Evolutionary conservation across 2,113 vertebrate genomes (phyloP), one percentile per base, ranked within the genome.

Genomic region (Vulpes vulpes): DNA sequence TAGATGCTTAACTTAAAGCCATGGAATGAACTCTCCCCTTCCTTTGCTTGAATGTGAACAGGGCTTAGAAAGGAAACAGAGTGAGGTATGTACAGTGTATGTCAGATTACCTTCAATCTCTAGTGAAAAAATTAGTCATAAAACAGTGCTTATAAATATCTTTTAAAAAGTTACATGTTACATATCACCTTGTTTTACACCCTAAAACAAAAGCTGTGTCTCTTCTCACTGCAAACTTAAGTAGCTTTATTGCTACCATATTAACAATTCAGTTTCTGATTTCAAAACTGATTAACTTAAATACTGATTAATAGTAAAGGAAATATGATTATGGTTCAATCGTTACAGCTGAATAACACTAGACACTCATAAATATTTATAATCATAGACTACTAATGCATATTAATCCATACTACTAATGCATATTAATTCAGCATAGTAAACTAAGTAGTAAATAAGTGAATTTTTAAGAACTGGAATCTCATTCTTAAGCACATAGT

Each of bases 31-130:
- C 89, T 80, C 19, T 65, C 22, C 5, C 32, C 79, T 2, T 81
- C 25, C 51, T 69, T 92, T 59, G 82, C 20, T 83, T 95, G 19
- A 93, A 88, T 71, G 64, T 32, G 57, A 84, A 89, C 27, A 89
- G 6, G 35, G 27, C 79, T 92, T 80, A 22, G 67, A 85, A 87
- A 83, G 49, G 43, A 89, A 73, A 89, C n/a, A 86, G 19, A 87
- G 2, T 67, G 12, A 51, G 4, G 5, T 27, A 92, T n/a, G 23
- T 30, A 89, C 43, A 38, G 11, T 19, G 86, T 90, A 87, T 35
- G 16, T 60, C 8, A 67, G 57, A 74, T 71, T 86, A 87, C 12
- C 62, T 87, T 20, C 25, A 93, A 73, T 73, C 73, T 74, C 30
- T 51, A 67, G 43, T 38, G 7, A 30, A 92, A 94, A 43, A 38